Percentiles rank a stretch among this genome's conserved stretches.
These are phyloP conservation scores for Macrophya alboannulata DNA, from an alignment of 2,888 invertebrate genomes.

Conservation along the genomic window DNA sequence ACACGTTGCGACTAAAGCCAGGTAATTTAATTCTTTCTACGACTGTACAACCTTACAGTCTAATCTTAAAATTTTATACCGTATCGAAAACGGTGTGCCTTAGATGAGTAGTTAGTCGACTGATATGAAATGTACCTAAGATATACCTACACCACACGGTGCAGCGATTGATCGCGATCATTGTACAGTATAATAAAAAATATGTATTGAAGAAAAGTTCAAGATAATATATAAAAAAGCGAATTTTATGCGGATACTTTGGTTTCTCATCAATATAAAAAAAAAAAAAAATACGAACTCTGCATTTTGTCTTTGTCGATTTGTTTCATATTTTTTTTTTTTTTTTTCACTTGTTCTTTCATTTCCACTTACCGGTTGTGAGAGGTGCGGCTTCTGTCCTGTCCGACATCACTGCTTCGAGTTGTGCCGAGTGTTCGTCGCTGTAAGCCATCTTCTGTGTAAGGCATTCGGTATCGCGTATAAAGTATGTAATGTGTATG, in stretches of 20 bases:
- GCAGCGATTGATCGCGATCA: too few relatives aligned
- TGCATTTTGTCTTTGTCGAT: not conserved
- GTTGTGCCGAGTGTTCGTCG: constrained; percentile 57
- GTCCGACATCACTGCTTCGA: constrained; percentile 55
- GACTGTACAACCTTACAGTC: not conserved
- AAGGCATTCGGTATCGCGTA: not conserved
- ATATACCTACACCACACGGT: not conserved
- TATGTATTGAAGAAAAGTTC: not conserved
- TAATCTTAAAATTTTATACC: not conserved
- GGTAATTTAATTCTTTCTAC: not conserved
- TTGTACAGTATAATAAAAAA: too few relatives aligned
- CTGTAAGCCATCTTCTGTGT: not conserved
- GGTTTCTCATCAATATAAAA: not conserved
- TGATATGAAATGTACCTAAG: not conserved
- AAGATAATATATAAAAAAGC: not conserved
- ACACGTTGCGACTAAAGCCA: not conserved
- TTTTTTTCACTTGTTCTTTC: not conserved
- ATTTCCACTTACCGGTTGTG: constrained; percentile 60
- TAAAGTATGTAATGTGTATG: not conserved
- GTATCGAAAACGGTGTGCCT: not conserved
- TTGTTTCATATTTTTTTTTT: not conserved
- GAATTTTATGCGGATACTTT: not conserved
- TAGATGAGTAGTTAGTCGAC: not conserved
- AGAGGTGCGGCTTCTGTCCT: constrained; percentile 60
- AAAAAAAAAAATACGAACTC: not conserved